Conservation (phyloP, 2,888 invertebrate genomes). For the Ischnura elegans region DNA sequence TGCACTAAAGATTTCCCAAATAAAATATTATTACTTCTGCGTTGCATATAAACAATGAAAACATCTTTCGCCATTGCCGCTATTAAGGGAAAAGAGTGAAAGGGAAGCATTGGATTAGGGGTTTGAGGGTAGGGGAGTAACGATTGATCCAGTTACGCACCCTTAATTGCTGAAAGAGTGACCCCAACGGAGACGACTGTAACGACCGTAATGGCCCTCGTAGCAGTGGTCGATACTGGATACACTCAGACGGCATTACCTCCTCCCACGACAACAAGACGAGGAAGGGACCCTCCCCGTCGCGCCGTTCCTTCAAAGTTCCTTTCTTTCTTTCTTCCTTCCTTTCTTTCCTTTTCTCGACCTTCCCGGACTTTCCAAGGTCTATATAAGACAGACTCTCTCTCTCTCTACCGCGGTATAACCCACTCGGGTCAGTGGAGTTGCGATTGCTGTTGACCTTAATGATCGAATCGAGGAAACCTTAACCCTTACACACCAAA, state of each 20-base stretch:
- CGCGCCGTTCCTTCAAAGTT: too few species aligned
- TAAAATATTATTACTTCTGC: neutral
- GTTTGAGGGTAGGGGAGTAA: neutral
- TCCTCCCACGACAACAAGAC: neutral
- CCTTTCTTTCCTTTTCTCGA: neutral
- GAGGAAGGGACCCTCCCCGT: neutral
- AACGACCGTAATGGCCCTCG: neutral
- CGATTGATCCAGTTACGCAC: neutral
- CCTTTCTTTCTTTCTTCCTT: neutral
- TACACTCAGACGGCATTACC: neutral
- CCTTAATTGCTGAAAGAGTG: neutral
- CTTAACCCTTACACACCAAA: neutral
- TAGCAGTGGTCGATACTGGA: neutral
- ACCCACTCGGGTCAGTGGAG: neutral
- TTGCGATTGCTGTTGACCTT: slow-evolving; percentile 24
- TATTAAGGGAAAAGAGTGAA: neutral
- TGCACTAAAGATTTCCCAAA: too few species aligned
- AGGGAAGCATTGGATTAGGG: neutral
- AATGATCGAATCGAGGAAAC: slow-evolving; percentile 9
- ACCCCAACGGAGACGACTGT: neutral
- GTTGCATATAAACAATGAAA: too few species aligned
- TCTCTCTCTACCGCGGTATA: neutral
- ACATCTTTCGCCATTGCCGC: neutral
- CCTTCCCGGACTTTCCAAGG: neutral
- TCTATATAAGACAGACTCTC: neutral